Percentiles rank a stretch among this genome's conserved stretches.
Conservation (phyloP, 2,113 vertebrate species). For the Cacatua alba region DNA sequence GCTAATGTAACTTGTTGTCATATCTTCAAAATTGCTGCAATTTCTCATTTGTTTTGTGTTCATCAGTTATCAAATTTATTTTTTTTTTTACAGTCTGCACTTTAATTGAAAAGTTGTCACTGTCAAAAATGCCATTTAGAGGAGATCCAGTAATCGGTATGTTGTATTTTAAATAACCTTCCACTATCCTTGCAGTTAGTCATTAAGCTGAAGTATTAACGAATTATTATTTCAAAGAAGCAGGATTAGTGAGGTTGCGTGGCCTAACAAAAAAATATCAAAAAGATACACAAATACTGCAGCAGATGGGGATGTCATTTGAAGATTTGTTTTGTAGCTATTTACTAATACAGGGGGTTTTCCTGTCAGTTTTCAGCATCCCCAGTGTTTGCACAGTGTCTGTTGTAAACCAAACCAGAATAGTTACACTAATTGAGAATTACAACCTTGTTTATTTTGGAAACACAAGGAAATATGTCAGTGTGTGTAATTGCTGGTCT, state of each 20-base stretch:
- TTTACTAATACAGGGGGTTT: not conserved
- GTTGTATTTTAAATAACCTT: not conserved
- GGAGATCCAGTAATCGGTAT: conserved; percentile 84
- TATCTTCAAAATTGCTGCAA: not conserved
- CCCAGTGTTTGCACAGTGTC: not conserved
- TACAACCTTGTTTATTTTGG: not conserved
- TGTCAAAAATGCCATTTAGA: conserved; percentile 90
- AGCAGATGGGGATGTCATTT: not conserved
- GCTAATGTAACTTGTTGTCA: not conserved
- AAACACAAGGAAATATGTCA: not conserved
- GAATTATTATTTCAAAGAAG: not conserved
- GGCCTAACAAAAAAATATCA: not conserved
- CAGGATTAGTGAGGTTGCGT: not conserved
- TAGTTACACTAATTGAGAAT: not conserved
- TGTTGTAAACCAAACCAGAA: not conserved
- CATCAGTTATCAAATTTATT: not conserved
- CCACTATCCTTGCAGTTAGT: not conserved
- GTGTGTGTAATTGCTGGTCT: not conserved
- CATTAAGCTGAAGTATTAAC: not conserved
- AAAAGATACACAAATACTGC: not conserved
- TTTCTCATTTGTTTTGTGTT: not conserved
- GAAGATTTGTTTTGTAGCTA: not conserved
- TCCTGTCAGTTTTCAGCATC: not conserved
- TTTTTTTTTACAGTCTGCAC: conserved; percentile 80
- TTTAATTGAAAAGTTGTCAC: conserved; percentile 89